These are phyloP conservation scores for Brachyrhaphis roseni DNA, from an alignment of 2,797 vertebrate genomes.

Conservation along the genomic window DNA sequence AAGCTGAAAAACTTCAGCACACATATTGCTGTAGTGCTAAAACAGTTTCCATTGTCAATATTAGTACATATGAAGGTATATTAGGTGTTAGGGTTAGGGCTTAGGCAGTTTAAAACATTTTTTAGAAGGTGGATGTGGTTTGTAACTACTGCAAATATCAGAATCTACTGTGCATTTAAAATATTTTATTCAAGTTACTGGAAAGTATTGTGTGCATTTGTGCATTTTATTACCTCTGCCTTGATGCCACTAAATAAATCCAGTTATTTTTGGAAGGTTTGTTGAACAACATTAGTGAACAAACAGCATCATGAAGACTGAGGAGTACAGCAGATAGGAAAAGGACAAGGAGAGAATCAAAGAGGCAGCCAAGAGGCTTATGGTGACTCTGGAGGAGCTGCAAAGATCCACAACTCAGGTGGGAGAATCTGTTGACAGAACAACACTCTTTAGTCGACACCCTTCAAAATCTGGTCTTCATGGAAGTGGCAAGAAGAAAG, in stretches of 20 bases:
- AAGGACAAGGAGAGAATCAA: not conserved
- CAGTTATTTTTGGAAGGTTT: not conserved
- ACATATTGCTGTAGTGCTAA: not conserved
- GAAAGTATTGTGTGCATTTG: not conserved
- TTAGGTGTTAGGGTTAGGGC: not conserved
- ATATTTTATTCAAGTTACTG: not conserved
- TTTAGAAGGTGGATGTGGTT: not conserved
- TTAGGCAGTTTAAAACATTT: not conserved
- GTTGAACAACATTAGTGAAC: not conserved
- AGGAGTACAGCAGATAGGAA: not conserved
- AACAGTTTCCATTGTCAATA: not conserved
- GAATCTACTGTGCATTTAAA: not conserved
- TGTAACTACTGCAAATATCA: not conserved
- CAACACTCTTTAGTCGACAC: not conserved
- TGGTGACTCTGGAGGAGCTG: not conserved
- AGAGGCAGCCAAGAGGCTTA: not conserved
- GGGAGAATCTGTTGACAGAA: not conserved
- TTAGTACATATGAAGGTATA: not conserved
- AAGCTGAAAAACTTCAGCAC: not conserved
- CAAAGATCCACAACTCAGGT: not conserved
- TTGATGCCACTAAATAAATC: not conserved
- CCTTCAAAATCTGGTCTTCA: not conserved
- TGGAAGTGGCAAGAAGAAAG: not conserved
- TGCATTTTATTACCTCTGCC: not conserved
- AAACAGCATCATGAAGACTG: not conserved